Evolutionary conservation across 2,113 vertebrate genomes (phyloP).

Genomic region (Gulo gulo): DNA sequence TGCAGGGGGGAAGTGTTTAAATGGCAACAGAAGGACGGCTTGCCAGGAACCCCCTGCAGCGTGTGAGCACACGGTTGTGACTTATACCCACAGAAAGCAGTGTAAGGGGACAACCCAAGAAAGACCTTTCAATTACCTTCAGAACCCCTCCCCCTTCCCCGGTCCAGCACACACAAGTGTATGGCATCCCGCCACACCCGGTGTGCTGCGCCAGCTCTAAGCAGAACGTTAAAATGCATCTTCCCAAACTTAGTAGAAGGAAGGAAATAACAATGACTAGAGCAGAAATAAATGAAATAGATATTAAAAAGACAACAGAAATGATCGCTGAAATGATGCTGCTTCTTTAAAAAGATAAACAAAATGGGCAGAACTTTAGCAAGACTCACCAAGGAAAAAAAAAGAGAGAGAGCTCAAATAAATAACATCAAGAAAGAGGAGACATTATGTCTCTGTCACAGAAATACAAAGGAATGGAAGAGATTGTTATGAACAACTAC

Average conservation of each 20-base stretch:
- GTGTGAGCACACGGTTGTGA: neutral
- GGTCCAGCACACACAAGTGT: neutral
- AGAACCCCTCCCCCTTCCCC: neutral
- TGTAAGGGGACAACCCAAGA: slow-evolving; percentile 8
- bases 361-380: neutral
- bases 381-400: neutral
- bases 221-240: neutral
- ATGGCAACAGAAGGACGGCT: neutral
- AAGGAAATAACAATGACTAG: neutral
- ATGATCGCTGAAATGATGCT: neutral
- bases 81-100: neutral
- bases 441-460: neutral
- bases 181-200: neutral
- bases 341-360: neutral
- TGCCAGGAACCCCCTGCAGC: neutral
- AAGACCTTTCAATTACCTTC: neutral
- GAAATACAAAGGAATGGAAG: neutral
- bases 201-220: neutral
- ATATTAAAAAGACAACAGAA: neutral
- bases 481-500: neutral
- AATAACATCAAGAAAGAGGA: neutral
- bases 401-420: neutral
- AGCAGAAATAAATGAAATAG: neutral
- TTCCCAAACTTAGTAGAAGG: neutral
- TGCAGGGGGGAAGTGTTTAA: neutral